Conservation (phyloP, 2,797 vertebrate species). For the Cynopterus sphinx region DNA sequence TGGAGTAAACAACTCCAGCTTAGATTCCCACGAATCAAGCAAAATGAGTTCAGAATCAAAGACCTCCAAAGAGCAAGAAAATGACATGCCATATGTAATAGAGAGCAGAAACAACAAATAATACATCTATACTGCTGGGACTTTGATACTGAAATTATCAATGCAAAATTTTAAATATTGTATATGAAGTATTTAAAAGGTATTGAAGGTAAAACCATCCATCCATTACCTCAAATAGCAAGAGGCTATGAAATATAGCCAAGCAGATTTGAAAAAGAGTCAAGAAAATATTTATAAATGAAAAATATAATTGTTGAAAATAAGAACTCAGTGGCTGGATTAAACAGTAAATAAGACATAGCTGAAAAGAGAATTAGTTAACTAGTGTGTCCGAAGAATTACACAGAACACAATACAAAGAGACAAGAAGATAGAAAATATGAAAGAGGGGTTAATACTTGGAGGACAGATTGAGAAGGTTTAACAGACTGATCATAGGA, state of each 20-base stretch:
- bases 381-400: neutral
- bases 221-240: too few species aligned
- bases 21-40: neutral
- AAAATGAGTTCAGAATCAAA: conserved; percentile 12
- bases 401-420: neutral
- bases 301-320: conserved; percentile 4
- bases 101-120: neutral
- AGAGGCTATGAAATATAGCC: neutral
- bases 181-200: neutral
- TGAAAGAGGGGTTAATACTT: neutral
- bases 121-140: neutral
- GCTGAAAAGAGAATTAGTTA: neutral
- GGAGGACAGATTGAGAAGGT: neutral
- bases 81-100: neutral
- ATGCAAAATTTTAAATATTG: neutral
- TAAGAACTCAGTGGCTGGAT: neutral
- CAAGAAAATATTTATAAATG: conserved; percentile 42
- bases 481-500: neutral
- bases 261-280: neutral
- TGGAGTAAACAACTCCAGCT: neutral
- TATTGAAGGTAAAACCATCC: neutral
- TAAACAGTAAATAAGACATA: neutral
- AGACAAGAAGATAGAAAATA: neutral
- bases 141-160: neutral
- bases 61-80: neutral